phyloP scores from a whole-genome alignment of 2,797 vertebrate genomes.

The Sebastes taczanowskii region DNA sequence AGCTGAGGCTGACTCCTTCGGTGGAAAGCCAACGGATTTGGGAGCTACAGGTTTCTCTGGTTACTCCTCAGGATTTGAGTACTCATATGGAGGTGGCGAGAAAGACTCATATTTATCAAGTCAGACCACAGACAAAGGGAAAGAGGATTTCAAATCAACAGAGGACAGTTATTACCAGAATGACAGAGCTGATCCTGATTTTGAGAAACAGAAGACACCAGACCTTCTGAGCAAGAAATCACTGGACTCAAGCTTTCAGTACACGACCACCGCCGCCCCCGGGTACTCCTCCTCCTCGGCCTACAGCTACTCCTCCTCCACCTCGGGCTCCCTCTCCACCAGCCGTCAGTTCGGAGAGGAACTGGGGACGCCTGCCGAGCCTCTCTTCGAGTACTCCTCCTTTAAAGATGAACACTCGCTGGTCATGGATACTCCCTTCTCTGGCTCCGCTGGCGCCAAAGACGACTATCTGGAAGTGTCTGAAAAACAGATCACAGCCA shows the following conservation, averaged over 20 bases:
- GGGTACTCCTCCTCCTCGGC: conserved; percentile 86
- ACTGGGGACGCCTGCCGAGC: conserved; percentile 80
- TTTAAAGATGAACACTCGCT: conserved; percentile 85
- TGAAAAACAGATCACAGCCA: conserved; percentile 78
- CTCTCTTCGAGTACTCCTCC: conserved; percentile 86
- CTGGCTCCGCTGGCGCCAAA: conserved; percentile 77
- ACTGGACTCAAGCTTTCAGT: conserved; percentile 84
- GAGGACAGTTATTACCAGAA: conserved; percentile 71
- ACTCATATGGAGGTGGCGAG: conserved; percentile 59
- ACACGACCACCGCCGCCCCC: conserved; percentile 76
- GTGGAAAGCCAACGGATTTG: conserved; percentile 52
- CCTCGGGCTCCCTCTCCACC: conserved; percentile 88
- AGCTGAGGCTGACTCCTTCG: conserved; percentile 40
- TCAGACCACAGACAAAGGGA: conserved; percentile 51
- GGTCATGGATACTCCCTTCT: conserved; percentile 74
- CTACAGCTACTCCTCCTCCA: conserved; percentile 86
- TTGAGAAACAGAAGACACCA: conserved; percentile 73
- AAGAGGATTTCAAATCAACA: conserved; percentile 65
- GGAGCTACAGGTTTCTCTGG: conserved; percentile 56
- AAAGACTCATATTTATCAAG: conserved; percentile 64
- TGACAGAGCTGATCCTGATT: conserved; percentile 66
- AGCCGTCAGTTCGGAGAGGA: conserved; percentile 86
- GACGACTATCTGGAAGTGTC: conserved; percentile 95
- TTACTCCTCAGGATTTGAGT: conserved; percentile 73
- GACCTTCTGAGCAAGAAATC: conserved; percentile 70